phyloP scores from a whole-genome alignment of 2,888 invertebrate genomes.

The Cartodere bifasciata region DNA sequence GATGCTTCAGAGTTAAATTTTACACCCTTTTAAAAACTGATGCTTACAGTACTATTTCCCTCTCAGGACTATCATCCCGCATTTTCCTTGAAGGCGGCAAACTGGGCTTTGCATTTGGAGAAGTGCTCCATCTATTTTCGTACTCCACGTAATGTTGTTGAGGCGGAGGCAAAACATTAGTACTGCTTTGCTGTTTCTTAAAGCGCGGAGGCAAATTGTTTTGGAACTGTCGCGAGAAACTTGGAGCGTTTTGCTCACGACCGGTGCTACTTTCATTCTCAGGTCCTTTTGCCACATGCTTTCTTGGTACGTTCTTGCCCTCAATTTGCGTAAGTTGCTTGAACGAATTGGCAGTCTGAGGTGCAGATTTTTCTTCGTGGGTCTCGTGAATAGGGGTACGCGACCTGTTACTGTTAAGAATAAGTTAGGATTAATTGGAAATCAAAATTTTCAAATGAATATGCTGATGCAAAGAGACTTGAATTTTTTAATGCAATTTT shows the following conservation, averaged over 20 bases:
- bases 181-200: constrained; percentile 49
- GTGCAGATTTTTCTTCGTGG: constrained; percentile 17
- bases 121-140: constrained; percentile 17
- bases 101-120: constrained; percentile 13
- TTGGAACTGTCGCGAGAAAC: constrained; percentile 65
- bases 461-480: too few species aligned
- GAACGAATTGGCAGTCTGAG: constrained; percentile 23
- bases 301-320: constrained; percentile 25
- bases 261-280: constrained; percentile 24
- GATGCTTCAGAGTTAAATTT: constrained; percentile 1
- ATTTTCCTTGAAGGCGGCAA: constrained; percentile 11
- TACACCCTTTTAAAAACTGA: too few species aligned
- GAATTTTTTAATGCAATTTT: too few species aligned
- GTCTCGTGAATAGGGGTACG: constrained; percentile 20
- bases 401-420: too few species aligned
- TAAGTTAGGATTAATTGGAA: too few species aligned
- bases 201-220: constrained; percentile 78
- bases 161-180: constrained; percentile 25
- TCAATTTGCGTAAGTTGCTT: constrained; percentile 35
- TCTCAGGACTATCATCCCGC: constrained; percentile 21
- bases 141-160: constrained; percentile 18
- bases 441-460: too few species aligned
- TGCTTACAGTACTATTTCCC: constrained; percentile 18
- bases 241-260: constrained; percentile 38
- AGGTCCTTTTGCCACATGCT: constrained; percentile 26